Evolutionary conservation across 1,140 invertebrate genomes (phyloP), one percentile per base, ranked within the genome.

Genomic region (Diplogasteroides magnus): DNA sequence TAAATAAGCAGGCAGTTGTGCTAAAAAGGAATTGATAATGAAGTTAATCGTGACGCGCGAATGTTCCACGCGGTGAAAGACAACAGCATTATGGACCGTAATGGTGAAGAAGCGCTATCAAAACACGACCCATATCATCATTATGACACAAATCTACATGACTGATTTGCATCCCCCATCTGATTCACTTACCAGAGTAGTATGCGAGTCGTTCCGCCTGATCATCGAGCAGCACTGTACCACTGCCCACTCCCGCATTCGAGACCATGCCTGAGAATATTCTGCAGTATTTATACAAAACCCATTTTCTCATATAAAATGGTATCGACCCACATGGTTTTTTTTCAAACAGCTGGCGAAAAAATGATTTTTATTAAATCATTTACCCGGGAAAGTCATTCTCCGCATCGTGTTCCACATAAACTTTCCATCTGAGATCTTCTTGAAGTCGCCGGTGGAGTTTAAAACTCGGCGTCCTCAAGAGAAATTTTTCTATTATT

Each of bases 21-120:
- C 1, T n/a, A n/a, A n/a, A n/a, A 78, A 75, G 0, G 77, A 77
- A 26, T 79, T 55, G 56, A 79, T 78, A 77, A 77, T 79, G 55
- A 77, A 78, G 14, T 77, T 64, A 1, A 72, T 68, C 77, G 79
- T n/a, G n/a, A n/a, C n/a, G n/a, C n/a, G n/a, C n/a, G n/a, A n/a
- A n/a, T n/a, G n/a, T n/a, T n/a, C n/a, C n/a, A n/a, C n/a, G n/a
- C n/a, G n/a, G n/a, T n/a, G n/a, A n/a, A n/a, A n/a, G n/a, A n/a
- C n/a, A n/a, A n/a, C n/a, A n/a, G n/a, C n/a, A n/a, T n/a, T n/a
- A n/a, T n/a, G n/a, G n/a, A n/a, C n/a, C n/a, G n/a, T n/a, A n/a
- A n/a, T n/a, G n/a, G n/a, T n/a, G n/a, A n/a, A n/a, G n/a, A n/a
- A n/a, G n/a, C n/a, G n/a, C 79, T 56, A 79, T 78, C 0, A 65